A percentile compares a stretch with the other conserved stretches of the same genome.
Evolutionary conservation across 2,797 vertebrate genomes (phyloP).

Genomic region (Sebastes itinus): DNA sequence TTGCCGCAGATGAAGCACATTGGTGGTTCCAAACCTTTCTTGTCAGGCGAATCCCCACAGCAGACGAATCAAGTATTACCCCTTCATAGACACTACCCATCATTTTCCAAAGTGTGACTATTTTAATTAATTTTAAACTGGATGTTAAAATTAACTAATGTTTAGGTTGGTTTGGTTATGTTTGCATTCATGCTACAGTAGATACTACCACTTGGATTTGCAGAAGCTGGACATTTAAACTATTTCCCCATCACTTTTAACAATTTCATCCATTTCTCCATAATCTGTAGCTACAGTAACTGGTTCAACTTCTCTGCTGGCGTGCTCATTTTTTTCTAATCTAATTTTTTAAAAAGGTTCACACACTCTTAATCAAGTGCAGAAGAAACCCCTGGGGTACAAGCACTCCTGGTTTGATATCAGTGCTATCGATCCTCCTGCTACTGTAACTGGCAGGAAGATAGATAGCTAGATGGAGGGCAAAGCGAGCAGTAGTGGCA

Average conservation of each 20-base stretch:
- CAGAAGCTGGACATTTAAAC: neutral
- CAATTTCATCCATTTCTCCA: neutral
- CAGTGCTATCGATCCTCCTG: slow-evolving; percentile 14
- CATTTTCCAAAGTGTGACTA: neutral
- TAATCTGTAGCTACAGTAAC: neutral
- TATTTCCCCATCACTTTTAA: neutral
- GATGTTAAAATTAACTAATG: neutral
- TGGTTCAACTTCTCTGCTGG: neutral
- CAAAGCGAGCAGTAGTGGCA: slow-evolving; percentile 37
- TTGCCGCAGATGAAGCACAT: neutral
- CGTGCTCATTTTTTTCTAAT: neutral
- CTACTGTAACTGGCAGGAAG: slow-evolving; percentile 32
- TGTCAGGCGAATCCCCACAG: fast-evolving
- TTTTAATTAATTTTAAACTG: neutral
- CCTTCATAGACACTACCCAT: neutral
- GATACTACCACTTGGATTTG: neutral
- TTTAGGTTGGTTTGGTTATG: neutral
- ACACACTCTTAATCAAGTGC: neutral
- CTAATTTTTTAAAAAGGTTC: neutral
- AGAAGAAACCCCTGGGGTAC: neutral
- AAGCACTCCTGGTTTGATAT: slow-evolving; percentile 3
- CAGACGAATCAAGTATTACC: neutral
- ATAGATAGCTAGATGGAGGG: slow-evolving; percentile 25
- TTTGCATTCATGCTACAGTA: neutral
- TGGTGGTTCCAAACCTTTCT: neutral